A percentile compares a stretch with the other conserved stretches of the same genome.
phyloP scores from a whole-genome alignment of 2,888 invertebrate genomes.

The Rotaria sp. region DNA sequence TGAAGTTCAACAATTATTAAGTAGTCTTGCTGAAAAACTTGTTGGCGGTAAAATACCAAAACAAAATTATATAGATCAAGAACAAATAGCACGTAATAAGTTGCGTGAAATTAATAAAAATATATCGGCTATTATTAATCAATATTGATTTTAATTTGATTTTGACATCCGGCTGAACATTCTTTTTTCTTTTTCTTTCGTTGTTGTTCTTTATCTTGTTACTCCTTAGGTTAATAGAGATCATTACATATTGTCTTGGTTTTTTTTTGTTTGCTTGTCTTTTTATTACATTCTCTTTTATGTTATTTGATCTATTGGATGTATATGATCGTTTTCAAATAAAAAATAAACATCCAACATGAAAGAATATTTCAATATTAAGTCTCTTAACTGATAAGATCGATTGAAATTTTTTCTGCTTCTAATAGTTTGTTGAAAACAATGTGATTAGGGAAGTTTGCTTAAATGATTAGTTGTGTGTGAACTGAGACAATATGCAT shows the following conservation, averaged over 20 bases:
- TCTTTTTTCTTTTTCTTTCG: background rate
- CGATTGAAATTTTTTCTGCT: too few species aligned
- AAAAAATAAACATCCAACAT: background rate
- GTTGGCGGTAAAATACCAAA: slow-evolving; percentile 62
- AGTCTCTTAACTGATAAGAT: too few species aligned
- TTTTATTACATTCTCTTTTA: background rate
- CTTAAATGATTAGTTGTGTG: too few species aligned
- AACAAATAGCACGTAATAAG: slow-evolving; percentile 60
- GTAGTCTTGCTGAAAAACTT: slow-evolving; percentile 62
- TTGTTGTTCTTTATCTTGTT: slow-evolving; percentile 1
- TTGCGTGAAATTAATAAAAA: slow-evolving; percentile 57
- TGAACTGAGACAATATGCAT: too few species aligned
- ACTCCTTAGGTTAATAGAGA: slow-evolving; percentile 5
- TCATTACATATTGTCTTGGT: background rate
- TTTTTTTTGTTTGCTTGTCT: background rate
- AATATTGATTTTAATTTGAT: slow-evolving; percentile 15
- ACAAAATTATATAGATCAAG: slow-evolving; percentile 62
- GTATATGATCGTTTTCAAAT: background rate
- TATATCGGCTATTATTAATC: slow-evolving; percentile 21
- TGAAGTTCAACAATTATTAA: slow-evolving; percentile 49
- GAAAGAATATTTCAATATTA: background rate
- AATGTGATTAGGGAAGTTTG: too few species aligned
- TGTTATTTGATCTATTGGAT: background rate
- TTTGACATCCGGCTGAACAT: slow-evolving; percentile 4
- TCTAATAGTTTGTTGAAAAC: too few species aligned